A percentile compares a stretch with the other conserved stretches of the same genome.
Conservation (phyloP, 1,140 invertebrate species). For the Bicyclus anynana region DNA sequence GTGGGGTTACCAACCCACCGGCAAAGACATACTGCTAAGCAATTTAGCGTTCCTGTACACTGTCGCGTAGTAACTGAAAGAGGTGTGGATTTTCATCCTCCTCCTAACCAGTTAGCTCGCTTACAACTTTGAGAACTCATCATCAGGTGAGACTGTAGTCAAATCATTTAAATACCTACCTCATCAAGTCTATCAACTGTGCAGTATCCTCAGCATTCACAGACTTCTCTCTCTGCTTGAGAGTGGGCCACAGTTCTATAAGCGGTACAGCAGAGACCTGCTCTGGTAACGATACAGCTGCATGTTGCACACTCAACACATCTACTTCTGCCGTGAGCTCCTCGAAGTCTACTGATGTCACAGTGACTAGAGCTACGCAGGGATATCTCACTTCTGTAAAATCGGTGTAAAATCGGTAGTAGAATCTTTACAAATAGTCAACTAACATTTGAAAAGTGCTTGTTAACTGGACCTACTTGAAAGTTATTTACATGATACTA, state of each 20-base stretch:
- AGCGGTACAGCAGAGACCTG: conserved; percentile 55
- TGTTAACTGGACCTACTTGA: too few relatives aligned
- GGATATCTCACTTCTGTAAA: conserved; percentile 62
- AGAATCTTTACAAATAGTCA: neutral
- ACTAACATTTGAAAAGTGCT: too few relatives aligned
- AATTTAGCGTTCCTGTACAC: too few relatives aligned
- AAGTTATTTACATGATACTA: too few relatives aligned
- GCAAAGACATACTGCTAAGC: too few relatives aligned
- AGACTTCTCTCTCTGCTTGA: conserved; percentile 51
- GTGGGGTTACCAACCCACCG: too few relatives aligned
- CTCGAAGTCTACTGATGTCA: conserved; percentile 65
- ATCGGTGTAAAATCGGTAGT: neutral
- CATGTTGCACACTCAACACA: conserved; percentile 63
- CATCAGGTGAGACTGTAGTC: too few relatives aligned
- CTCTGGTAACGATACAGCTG: conserved; percentile 55
- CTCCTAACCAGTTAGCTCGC: too few relatives aligned
- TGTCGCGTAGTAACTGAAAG: too few relatives aligned
- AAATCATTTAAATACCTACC: too few relatives aligned
- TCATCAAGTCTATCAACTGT: conserved; percentile 64
- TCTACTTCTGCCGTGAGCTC: conserved; percentile 54
- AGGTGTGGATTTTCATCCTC: too few relatives aligned
- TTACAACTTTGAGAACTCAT: too few relatives aligned
- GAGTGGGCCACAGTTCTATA: conserved; percentile 63
- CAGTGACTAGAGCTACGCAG: conserved; percentile 56
- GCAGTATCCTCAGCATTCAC: conserved; percentile 61